These are phyloP conservation scores for Hermodice carunculata DNA, from an alignment of 2,888 invertebrate species.

Conservation along the genomic window DNA sequence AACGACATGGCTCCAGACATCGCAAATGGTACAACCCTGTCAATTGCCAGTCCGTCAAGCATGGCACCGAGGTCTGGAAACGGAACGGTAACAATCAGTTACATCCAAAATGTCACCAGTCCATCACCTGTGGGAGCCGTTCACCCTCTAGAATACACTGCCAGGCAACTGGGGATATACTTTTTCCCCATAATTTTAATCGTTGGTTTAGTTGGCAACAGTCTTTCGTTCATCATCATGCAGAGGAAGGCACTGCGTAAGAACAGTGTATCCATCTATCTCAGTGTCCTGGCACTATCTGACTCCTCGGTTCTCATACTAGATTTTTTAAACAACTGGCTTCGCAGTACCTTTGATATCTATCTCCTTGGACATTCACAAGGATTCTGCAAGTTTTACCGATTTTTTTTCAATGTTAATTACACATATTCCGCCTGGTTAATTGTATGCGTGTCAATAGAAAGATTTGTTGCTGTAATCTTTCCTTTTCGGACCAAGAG, in stretches of 20 bases:
- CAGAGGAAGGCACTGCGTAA: constrained; percentile 8
- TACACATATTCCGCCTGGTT: constrained; percentile 21
- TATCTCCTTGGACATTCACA: constrained; percentile 20
- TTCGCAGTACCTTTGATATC: constrained; percentile 1
- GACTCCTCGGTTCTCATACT: constrained; percentile 20
- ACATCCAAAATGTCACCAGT: no score
- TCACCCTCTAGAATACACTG: no score
- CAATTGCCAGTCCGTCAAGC: no score
- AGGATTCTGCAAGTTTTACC: constrained; percentile 11
- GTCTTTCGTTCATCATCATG: constrained; percentile 3
- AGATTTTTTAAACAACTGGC: constrained; percentile 30
- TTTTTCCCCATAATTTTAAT: no score
- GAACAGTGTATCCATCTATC: constrained; percentile 9
- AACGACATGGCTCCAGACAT: no score
- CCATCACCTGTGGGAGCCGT: no score
- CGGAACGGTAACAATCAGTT: no score
- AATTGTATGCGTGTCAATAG: constrained; percentile 8
- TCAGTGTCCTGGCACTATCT: constrained; percentile 15
- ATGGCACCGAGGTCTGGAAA: no score
- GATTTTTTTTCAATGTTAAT: constrained; percentile 21
- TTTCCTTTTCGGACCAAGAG: constrained; percentile 10
- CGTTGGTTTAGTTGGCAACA: constrained; percentile 8
- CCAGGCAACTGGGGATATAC: no score
- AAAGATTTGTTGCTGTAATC: constrained; percentile 16
- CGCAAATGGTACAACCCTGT: no score